These are phyloP conservation scores for Opisthocomus hoazin DNA, from an alignment of 2,113 vertebrate species.

Conservation along the genomic window DNA sequence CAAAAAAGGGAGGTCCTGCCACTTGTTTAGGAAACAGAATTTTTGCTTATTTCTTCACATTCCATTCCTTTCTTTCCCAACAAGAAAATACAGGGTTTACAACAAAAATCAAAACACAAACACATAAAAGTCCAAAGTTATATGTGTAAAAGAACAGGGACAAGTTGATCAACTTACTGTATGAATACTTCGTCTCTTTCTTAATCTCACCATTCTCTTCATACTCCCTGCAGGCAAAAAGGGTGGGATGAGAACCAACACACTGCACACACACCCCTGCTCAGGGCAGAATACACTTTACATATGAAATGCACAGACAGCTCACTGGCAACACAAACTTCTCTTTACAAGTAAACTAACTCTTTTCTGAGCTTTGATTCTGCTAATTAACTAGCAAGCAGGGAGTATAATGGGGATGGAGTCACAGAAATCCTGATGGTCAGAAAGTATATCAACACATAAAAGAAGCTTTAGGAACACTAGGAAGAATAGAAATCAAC, in stretches of 20 bases:
- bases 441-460: not conserved
- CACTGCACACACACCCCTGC: not conserved
- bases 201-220: slow-evolving; percentile 87
- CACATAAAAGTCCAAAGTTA: not conserved
- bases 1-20: not conserved
- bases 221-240: slow-evolving; percentile 78
- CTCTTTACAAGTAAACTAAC: not conserved
- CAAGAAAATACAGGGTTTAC: not conserved
- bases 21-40: not conserved
- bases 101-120: not conserved
- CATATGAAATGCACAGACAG: not conserved
- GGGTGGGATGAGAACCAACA: not conserved
- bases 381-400: not conserved
- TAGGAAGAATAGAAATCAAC: not conserved
- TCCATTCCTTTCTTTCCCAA: not conserved
- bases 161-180: slow-evolving; percentile 80
- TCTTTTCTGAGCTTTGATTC: not conserved
- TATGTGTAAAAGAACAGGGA: not conserved
- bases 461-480: not conserved
- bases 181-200: slow-evolving; percentile 88
- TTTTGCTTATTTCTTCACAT: not conserved
- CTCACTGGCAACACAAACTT: not conserved
- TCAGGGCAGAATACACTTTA: not conserved
- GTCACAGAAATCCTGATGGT: not conserved
- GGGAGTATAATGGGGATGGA: not conserved